These are phyloP conservation scores for Dinocampus coccinellae DNA, from an alignment of 2,888 invertebrate genomes.

Conservation along the genomic window DNA sequence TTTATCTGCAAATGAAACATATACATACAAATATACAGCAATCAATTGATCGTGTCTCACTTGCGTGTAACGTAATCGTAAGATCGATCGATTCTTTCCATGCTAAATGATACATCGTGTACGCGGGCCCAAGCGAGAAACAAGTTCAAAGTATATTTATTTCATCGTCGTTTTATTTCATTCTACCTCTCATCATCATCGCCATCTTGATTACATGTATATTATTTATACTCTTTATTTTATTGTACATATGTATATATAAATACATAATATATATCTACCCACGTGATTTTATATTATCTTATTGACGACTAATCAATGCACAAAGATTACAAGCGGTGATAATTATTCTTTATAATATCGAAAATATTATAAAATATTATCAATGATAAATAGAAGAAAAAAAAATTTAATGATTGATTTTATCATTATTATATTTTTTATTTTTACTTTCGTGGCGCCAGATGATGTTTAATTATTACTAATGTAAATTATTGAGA, in stretches of 20 bases:
- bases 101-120: constrained; percentile 45
- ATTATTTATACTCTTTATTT: constrained; percentile 22
- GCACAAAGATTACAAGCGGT: constrained; percentile 22
- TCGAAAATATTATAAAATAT: constrained; percentile 6
- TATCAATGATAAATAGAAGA: neutral
- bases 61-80: constrained; percentile 36
- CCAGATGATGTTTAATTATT: neutral
- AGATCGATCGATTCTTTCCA: constrained; percentile 42
- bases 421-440: too few relatives aligned
- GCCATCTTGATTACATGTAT: constrained; percentile 9
- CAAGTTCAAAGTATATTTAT: constrained; percentile 33
- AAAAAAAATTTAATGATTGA: neutral
- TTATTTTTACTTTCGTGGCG: neutral
- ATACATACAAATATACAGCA: constrained; percentile 23
- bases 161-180: neutral
- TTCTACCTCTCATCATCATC: neutral
- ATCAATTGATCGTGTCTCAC: constrained; percentile 41
- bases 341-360: constrained; percentile 25
- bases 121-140: constrained; percentile 32
- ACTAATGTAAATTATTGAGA: too few relatives aligned
- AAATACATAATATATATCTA: neutral
- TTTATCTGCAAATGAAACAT: too few relatives aligned
- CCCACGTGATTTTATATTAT: constrained; percentile 25
- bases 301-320: constrained; percentile 27
- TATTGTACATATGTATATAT: neutral